These are phyloP conservation scores for Formica aserva DNA, from an alignment of 2,888 invertebrate species.

Conservation along the genomic window DNA sequence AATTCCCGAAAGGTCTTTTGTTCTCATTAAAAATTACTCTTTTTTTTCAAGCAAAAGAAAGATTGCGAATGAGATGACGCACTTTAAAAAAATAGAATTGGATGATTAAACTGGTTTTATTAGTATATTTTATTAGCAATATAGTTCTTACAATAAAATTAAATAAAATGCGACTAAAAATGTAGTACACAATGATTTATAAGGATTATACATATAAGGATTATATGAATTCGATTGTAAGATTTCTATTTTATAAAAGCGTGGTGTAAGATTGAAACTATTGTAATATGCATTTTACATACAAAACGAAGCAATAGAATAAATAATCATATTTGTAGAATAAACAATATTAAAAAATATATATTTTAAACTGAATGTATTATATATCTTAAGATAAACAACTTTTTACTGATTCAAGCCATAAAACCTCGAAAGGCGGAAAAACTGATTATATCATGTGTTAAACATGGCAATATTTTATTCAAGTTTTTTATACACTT, in stretches of 20 bases:
- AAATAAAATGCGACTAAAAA: not conserved
- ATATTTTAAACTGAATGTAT: not conserved
- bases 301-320: not conserved
- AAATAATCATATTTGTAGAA: not conserved
- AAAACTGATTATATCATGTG: not conserved
- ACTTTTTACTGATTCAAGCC: not conserved
- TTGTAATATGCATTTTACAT: not conserved
- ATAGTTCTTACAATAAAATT: not conserved
- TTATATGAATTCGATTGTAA: not conserved
- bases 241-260: not conserved
- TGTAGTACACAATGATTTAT: not conserved
- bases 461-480: not conserved
- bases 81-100: not conserved
- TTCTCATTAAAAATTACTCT: not conserved
- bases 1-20: not conserved
- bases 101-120: not conserved
- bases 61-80: not conserved
- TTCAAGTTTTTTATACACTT: not conserved
- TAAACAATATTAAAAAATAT: not conserved
- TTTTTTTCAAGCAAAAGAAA: not conserved
- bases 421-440: not conserved
- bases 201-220: not conserved
- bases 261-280: not conserved
- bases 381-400: not conserved
- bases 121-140: too few species aligned